Evolutionary conservation across 35 echinoderm and acorn worm genomes (phyloP), one percentile per base, ranked within the genome.

Genomic region (Apostichopus californicus): DNA sequence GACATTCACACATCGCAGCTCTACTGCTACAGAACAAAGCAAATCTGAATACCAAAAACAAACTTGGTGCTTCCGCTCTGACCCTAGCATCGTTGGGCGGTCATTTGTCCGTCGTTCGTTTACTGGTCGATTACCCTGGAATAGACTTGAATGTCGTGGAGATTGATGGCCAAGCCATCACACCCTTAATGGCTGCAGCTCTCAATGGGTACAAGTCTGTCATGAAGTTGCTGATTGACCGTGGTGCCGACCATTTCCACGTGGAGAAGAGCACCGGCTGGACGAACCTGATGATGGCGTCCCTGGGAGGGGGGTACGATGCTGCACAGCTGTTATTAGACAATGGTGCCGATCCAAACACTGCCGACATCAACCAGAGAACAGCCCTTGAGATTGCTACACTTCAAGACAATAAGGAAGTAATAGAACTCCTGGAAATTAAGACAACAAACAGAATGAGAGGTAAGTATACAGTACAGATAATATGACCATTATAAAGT

Each of bases 1-100:
- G 97, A 7, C 93, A 96, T 81, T 72, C 88, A 7, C 94, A 92
- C 54, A 95, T 98, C 25, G 92, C 93, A 22, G 88, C 91, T 17
- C 92, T 98, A 5, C 81, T 98, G 7, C 75, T 98, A 20, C 93
- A 98, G 73, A 98, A 98, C 91, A 96, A 98, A 93, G 97, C 92
- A 18, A 86, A 98, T 78, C 93, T 91, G 54, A 94, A 95, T 25
- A 78, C 92, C 0, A 91, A 83, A 26, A 96, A 95, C 55, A 96
- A 98, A 80, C 83, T 98, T 90, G 97, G 97, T 5, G 91, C 91
- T 56, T 92, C 97, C 14, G 97, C 97, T 12, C 81, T 98, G 77
- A 98, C 97, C 9, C 46, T 96, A 5, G 93, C 95, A 1, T 82
- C 93, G 0, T 87, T 91, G 14, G 73, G 87, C 57, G 97, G 97